Conservation (phyloP, 1,140 invertebrate species). For the Daktulosphaira vitifoliae region DNA sequence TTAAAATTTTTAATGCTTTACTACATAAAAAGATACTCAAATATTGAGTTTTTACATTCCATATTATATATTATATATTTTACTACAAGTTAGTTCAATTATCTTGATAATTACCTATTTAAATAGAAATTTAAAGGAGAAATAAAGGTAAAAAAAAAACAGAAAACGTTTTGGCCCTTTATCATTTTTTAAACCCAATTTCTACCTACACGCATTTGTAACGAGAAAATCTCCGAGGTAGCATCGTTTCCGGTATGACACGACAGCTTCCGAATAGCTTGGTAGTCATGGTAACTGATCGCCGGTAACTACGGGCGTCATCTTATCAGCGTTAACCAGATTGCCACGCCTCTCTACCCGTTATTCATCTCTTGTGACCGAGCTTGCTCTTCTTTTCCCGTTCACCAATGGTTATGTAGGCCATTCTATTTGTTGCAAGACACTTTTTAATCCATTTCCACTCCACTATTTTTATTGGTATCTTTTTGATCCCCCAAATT, state of each 20-base stretch:
- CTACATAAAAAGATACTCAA: too few relatives aligned
- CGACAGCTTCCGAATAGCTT: constrained; percentile 24
- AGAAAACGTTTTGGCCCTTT: not conserved
- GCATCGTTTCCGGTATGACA: constrained; percentile 32
- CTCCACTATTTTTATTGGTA: constrained; percentile 14
- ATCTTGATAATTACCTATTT: too few relatives aligned
- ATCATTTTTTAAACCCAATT: constrained; percentile 5
- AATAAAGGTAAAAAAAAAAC: not conserved
- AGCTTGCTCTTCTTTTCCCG: too few relatives aligned
- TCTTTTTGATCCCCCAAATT: constrained; percentile 28
- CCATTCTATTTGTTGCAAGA: too few relatives aligned
- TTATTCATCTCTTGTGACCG: not conserved
- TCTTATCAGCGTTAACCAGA: constrained; percentile 33
- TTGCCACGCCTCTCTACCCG: constrained; percentile 26
- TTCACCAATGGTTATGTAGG: too few relatives aligned
- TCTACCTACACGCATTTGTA: too few relatives aligned
- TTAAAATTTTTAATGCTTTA: too few relatives aligned
- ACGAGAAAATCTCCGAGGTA: constrained; percentile 33
- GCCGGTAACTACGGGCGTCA: constrained; percentile 32
- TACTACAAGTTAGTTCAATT: too few relatives aligned
- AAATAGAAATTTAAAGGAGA: too few relatives aligned
- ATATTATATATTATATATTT: too few relatives aligned
- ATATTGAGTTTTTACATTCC: too few relatives aligned
- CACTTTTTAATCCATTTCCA: not conserved
- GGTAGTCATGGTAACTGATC: constrained; percentile 6